phyloP scores from a whole-genome alignment of 2,888 invertebrate species.

The Saturnia pavonia region DNA sequence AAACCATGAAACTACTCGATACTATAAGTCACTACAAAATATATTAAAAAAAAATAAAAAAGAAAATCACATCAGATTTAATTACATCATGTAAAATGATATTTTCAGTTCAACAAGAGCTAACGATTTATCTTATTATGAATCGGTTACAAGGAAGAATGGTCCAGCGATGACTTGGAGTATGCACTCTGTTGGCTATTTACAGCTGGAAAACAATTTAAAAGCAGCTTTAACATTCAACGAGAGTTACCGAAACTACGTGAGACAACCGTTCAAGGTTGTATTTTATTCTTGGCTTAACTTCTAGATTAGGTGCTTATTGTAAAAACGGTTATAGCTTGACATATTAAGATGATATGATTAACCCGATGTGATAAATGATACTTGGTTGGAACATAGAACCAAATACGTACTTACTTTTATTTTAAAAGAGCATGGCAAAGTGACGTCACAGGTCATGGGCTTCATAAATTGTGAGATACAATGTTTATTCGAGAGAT shows the following conservation, averaged over 20 bases:
- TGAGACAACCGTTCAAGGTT: conserved; percentile 83
- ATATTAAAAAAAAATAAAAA: too few species aligned
- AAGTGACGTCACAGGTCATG: too few species aligned
- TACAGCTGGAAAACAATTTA: conserved; percentile 60
- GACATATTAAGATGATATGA: too few species aligned
- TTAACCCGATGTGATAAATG: too few species aligned
- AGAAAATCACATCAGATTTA: neutral
- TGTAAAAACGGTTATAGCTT: too few species aligned
- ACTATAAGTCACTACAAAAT: too few species aligned
- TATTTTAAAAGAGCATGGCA: too few species aligned
- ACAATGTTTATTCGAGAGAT: too few species aligned
- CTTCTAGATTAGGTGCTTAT: neutral
- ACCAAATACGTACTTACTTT: too few species aligned
- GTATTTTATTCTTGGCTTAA: neutral
- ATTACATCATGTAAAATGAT: neutral
- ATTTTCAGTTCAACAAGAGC: conserved; percentile 63
- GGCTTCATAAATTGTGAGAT: too few species aligned
- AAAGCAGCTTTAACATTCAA: conserved; percentile 75
- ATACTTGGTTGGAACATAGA: too few species aligned
- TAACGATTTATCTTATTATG: conserved; percentile 81
- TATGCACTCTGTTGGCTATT: conserved; percentile 82
- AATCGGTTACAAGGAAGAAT: conserved; percentile 72
- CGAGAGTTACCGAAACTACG: conserved; percentile 76
- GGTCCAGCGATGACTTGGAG: conserved; percentile 86
- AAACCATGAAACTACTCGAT: too few species aligned